Conservation (phyloP, 1,140 invertebrate genomes). For the Plodia interpunctella region DNA sequence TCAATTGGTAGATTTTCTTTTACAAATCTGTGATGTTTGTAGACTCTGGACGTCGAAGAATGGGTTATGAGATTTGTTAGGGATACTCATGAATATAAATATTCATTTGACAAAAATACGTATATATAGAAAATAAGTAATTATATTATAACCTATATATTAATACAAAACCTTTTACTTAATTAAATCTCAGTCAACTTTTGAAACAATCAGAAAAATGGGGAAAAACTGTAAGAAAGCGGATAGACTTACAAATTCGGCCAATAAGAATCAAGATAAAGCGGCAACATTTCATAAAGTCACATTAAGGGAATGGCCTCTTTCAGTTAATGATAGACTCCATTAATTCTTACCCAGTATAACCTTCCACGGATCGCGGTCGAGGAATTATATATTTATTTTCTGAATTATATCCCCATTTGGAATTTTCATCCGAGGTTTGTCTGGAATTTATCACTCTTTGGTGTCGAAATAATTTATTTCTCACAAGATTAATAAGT, state of each 20-base stretch:
- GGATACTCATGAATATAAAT: too few relatives aligned
- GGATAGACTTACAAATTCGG: constrained; percentile 1
- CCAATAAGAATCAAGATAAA: constrained; percentile 19
- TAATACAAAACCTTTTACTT: too few relatives aligned
- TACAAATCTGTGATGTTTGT: too few relatives aligned
- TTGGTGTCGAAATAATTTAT: background rate
- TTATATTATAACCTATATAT: too few relatives aligned
- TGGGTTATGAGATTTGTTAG: too few relatives aligned
- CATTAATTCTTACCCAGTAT: constrained; percentile 24
- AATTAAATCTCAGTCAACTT: too few relatives aligned
- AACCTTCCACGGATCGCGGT: constrained; percentile 2
- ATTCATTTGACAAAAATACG: too few relatives aligned
- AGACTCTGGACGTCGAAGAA: too few relatives aligned
- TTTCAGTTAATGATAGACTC: constrained; percentile 28
- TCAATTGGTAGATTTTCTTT: too few relatives aligned
- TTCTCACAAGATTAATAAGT: background rate
- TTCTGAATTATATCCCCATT: constrained; percentile 1
- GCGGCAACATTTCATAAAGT: constrained; percentile 25
- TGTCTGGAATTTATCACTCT: background rate
- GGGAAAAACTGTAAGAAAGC: background rate
- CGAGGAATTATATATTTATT: constrained; percentile 1
- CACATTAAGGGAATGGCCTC: constrained; percentile 23
- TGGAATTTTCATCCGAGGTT: background rate
- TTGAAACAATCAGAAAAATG: background rate
- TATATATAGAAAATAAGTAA: too few relatives aligned